Percentiles rank a stretch among this genome's conserved stretches.
These are phyloP conservation scores for Pegoplata infirma DNA, from an alignment of 2,888 invertebrate genomes.

Conservation along the genomic window DNA sequence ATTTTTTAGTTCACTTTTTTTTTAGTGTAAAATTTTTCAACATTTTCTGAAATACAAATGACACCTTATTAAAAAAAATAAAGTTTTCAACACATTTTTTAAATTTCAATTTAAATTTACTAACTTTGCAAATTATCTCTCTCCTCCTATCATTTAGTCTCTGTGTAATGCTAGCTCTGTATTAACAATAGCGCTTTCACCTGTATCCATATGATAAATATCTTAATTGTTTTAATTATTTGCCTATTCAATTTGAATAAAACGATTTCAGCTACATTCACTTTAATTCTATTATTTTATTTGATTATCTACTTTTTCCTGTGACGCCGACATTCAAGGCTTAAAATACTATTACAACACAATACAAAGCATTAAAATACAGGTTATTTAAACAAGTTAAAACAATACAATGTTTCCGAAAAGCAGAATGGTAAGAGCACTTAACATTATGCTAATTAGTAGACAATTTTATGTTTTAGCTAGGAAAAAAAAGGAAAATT, in stretches of 20 bases:
- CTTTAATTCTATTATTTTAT: conserved; percentile 53
- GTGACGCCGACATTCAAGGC: too few relatives aligned
- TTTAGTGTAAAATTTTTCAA: too few relatives aligned
- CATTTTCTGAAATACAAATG: too few relatives aligned
- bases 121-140: too few relatives aligned
- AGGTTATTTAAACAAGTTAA: conserved; percentile 39
- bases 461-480: conserved; percentile 17
- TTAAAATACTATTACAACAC: not conserved
- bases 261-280: conserved; percentile 48
- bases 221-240: conserved; percentile 62
- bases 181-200: not conserved
- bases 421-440: conserved; percentile 27
- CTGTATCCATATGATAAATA: conserved; percentile 49
- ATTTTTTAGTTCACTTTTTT: too few relatives aligned
- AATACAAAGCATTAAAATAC: not conserved
- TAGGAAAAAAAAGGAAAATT: not conserved
- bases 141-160: not conserved
- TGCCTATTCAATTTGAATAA: conserved; percentile 57
- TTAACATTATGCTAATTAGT: conserved; percentile 60
- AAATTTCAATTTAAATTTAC: too few relatives aligned
- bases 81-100: too few relatives aligned
- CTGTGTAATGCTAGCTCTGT: not conserved
- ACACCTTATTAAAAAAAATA: too few relatives aligned
- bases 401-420: conserved; percentile 24
- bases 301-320: conserved; percentile 47